These are phyloP conservation scores for Cranoglanis bouderius DNA, from an alignment of 2,113 vertebrate genomes.

Conservation along the genomic window DNA sequence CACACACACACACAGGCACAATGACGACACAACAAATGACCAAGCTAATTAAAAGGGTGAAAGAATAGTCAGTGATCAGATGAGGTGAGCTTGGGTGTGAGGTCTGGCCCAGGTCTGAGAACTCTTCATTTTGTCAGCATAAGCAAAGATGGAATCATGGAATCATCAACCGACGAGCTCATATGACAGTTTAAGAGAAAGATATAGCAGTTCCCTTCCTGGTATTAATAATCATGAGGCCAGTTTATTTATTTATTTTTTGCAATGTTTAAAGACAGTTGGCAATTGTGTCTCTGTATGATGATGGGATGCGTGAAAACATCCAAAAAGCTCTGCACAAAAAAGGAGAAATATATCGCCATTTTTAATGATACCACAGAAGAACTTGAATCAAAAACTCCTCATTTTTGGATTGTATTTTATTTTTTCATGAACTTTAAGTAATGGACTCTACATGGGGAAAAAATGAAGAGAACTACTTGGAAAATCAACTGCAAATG, in stretches of 20 bases:
- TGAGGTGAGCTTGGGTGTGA: slow-evolving; percentile 4
- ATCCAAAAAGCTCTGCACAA: not conserved
- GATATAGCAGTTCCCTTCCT: not conserved
- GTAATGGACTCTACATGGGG: not conserved
- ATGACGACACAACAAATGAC: slow-evolving; percentile 21
- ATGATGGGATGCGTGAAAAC: not conserved
- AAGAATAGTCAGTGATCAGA: slow-evolving; percentile 13
- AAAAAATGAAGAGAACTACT: not conserved
- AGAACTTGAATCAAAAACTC: not conserved
- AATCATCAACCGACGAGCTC: not conserved
- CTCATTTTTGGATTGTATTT: not conserved
- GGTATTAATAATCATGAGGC: not conserved
- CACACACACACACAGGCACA: slow-evolving; percentile 13
- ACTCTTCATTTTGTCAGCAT: slow-evolving; percentile 14
- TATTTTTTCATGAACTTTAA: not conserved
- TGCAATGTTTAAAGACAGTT: not conserved
- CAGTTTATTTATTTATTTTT: not conserved
- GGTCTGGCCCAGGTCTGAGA: slow-evolving; percentile 31
- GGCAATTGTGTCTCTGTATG: not conserved
- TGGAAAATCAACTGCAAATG: not conserved
- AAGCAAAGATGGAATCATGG: not conserved
- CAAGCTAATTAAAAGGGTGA: slow-evolving; percentile 48
- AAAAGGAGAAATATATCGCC: not conserved
- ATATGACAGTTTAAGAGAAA: not conserved
- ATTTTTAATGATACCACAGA: slow-evolving; percentile 12